Evolutionary conservation across 2,113 vertebrate species (phyloP), one percentile per base, ranked within the genome.

Genomic region (Catharus fuscescens): DNA sequence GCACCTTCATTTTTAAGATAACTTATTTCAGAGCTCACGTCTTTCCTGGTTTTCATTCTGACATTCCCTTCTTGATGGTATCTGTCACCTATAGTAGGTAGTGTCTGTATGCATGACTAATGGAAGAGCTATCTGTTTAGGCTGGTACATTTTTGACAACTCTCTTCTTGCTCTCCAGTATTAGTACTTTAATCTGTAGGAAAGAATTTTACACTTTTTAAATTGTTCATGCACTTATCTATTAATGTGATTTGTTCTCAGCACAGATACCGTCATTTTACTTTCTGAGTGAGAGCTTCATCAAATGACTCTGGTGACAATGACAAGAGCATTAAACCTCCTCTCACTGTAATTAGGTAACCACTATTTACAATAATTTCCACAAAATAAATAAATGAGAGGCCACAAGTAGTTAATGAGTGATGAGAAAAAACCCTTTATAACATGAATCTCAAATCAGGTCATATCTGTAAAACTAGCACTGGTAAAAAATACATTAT

Each of bases 401-500:
- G 14, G 6, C 26, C 18, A 66, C 7, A 45, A 59, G 66, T 62
- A 57, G 5, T 82, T 86, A 7, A 62, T 62, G 26, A 26, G 36
- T 42, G 36, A 47, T 88, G n/a, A 52, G 18, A 61, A 8, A 90
- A 82, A 90, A 26, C 1, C 4, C 14, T 64, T 90, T 40, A 31
- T 38, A 42, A 34, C 0, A 0, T n/a, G 8, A 10, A 28, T 76
- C 9, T 60, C 31, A 48, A 38, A n/a, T 54, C 14, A 59, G 11
- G 6, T 79, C 2, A 0, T 40, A 57, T 31, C 31, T 44, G 5
- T 66, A 60, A 64, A 80, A 50, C 10, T 64, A 54, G 2, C 4
- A 3, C 11, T 47, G 54, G 11, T 8, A 74, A 78, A 26, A 13
- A 26, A 13, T 29, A 45, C 3, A 6, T 26, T 54, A 24, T 7